Evolutionary conservation across 2,113 vertebrate species (phyloP), one percentile per base, ranked within the genome.

Genomic region (Grallaria varia): DNA sequence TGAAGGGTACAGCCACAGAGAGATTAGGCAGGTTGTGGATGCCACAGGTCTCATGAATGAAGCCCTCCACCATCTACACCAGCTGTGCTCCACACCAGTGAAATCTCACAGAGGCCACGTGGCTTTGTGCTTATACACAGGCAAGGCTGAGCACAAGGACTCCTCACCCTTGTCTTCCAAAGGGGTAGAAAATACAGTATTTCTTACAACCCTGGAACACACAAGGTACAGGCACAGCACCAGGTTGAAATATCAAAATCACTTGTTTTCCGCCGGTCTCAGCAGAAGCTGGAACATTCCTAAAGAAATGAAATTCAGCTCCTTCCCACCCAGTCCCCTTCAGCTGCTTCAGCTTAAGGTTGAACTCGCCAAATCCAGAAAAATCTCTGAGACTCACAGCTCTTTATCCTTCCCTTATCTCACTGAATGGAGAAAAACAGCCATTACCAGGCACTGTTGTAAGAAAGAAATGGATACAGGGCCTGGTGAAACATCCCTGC

Each of bases 281-380:
- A 66, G 74, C 72, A 81, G 52, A 81, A 82, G 37, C 1, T 16
- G 55, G 49, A 73, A 45, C 12, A 47, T 53, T 62, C 64, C 62
- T 64, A 47, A 68, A 5, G 49, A 79, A 93, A 86, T 9, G 3
- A 72, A 49, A 14, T 75, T 87, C 44, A 82, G 24, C 59, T 63
- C 80, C 37, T 75, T 62, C 42, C 73, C 56, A 63, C 1, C 27
- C 73, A 72, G 58, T 69, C 60, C 35, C 58, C 67, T 83, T 86
- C 76, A 63, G 62, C 53, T 85, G 84, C 62, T 83, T 84, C 31
- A 83, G 62, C 42, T 92, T 76, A 62, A 81, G 35, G 20, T 31
- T 82, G 81, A 67, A 59, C 9, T 90, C 68, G 78, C 23, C 50
- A 81, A 95, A 72, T 76, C 55, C 52, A 63, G 63, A 67, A 93